Evolutionary conservation across 2,888 invertebrate species (phyloP), one percentile per base, ranked within the genome.

Genomic region (Patella pellucida): DNA sequence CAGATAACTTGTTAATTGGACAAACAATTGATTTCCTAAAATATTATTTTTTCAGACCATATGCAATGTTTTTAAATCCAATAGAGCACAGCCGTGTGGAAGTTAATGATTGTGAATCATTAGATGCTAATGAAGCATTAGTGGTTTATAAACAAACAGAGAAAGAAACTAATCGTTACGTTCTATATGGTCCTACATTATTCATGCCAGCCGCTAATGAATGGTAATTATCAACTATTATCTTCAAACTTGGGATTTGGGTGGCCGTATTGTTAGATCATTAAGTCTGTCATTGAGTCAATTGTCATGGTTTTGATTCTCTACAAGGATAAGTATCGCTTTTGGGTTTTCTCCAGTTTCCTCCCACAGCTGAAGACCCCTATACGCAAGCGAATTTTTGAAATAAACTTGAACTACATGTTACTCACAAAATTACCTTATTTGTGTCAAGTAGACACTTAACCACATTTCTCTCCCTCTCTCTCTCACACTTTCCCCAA

Each of bases 91-190:
- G 79, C 52, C 76, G 74, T 23, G 84, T 89, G n/a, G 68, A 79
- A 52, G 84, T 85, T 27, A 75, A 83, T 50, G 74, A 82, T 15
- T 84, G 85, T 76, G 83, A 85, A 14, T 85, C 88, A 51, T 74
- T 89, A 74, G 88, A 89, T 84, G 88, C 89, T 31, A 88, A 88
- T 78, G 89, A 89, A 72, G 88, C 86, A 0, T 73, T 89, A 52
- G 86, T 89, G 9, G 86, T 89, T 0, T 90, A 89, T 78, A 74
- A 78, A 16, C 79, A 84, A 54, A 83, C 86, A 52, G 73, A 74
- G 27, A 75, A 82, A 50, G 81, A 85, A 15, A 88, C 88, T 9
- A 79, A 78, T 23, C 82, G 89, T 69, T 84, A 85, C 74, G 80
- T 89, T 67, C 82, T 85, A 69, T 86, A 85, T 82, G 90, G 90